Evolutionary conservation across 2,888 invertebrate species (phyloP), one percentile per base, ranked within the genome.

Genomic region (Apamea sordens): DNA sequence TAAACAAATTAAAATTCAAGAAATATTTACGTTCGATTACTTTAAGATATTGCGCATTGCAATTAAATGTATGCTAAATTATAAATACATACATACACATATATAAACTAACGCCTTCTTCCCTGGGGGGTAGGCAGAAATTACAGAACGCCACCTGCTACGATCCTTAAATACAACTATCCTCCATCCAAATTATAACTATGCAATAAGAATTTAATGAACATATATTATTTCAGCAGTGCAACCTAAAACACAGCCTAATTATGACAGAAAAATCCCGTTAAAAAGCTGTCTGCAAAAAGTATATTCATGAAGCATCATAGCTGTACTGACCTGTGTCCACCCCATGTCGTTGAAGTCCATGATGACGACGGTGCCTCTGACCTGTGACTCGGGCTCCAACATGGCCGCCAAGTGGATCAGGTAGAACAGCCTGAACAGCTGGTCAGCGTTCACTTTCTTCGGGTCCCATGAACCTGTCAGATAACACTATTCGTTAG

Each of bases 341-440:
- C 98, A 98, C 13, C 98, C 97, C 91, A 99, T 96, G 13, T 98
- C 98, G 87, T 98, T 97, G 93, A 98, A 98, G 94, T 99, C 98
- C 98, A 98, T 98, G 83, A 99, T 96, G 36, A 98, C 98, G 18
- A 98, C 98, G 11, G 97, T 98, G 36, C 98, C 98, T 61, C 97
- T 97, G n/a, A 98, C 97, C 94, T 98, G 98, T 0, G 98, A 98
- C 94, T 98, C 98, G 0, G 98, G 98, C 87, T 95, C 95, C 87
- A 95, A 84, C 91, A 93, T 93, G n/a, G 98, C 98, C 0, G 98
- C 98, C 90, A 98, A 97, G 93, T 99, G 98, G 86, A 98, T 97
- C 90, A 98, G 95, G 93, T 98, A 99, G 92, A 98, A 98, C 90
- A 98, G 95, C 86, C 98, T 97, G 95, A 99, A 98, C 89, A 98